A percentile compares a stretch with the other conserved stretches of the same genome.
phyloP scores from a whole-genome alignment of 2,113 vertebrate genomes.

The Epinephelus lanceolatus region DNA sequence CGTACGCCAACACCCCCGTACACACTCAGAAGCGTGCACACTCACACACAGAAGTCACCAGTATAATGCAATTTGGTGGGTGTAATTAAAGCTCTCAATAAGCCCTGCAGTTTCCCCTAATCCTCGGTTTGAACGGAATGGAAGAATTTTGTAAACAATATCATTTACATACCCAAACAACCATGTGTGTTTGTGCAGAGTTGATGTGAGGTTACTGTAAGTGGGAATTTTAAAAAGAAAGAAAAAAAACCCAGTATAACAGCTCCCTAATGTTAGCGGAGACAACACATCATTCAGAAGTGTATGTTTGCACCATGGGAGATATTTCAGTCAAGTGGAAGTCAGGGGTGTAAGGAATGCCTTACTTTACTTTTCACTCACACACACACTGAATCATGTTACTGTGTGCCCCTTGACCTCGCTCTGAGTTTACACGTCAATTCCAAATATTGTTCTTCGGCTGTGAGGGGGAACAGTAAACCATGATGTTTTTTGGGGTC shows the following conservation, averaged over 20 bases:
- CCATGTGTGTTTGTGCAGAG: conserved; percentile 8
- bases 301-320: conserved; percentile 16
- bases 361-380: conserved; percentile 43
- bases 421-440: conserved; percentile 66
- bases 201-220: conserved; percentile 17
- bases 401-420: conserved; percentile 58
- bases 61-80: conserved; percentile 60
- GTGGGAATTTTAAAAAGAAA: conserved; percentile 8
- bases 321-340: conserved; percentile 34
- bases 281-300: conserved; percentile 27
- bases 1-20: conserved; percentile 22
- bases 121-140: conserved; percentile 30
- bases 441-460: conserved; percentile 79
- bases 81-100: conserved; percentile 73
- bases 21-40: not conserved
- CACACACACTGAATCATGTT: conserved; percentile 41
- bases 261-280: not conserved
- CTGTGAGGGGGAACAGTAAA: conserved; percentile 67
- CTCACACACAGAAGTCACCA: conserved; percentile 31
- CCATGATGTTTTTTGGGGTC: conserved; percentile 65
- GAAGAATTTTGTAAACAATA: conserved; percentile 41
- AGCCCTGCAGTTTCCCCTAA: conserved; percentile 45
- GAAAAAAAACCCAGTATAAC: not conserved
- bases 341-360: conserved; percentile 22
- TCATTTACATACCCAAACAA: conserved; percentile 38